A percentile compares a stretch with the other conserved stretches of the same genome.
phyloP scores from a whole-genome alignment of 2,888 invertebrate genomes.

The Cephus pygmeus region DNA sequence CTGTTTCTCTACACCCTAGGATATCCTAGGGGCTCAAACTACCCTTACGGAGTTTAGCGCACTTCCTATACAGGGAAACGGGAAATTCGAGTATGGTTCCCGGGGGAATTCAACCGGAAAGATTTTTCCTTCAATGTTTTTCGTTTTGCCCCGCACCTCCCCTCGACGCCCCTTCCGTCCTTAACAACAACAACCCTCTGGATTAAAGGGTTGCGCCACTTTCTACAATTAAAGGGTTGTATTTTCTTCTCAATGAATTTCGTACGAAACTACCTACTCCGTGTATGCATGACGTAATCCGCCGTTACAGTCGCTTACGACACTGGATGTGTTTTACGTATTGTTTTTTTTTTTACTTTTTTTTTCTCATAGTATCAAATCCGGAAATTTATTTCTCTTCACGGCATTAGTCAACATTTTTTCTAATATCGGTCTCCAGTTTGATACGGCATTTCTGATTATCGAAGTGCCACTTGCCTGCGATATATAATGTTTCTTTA shows the following conservation, averaged over 20 bases:
- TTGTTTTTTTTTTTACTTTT: neutral
- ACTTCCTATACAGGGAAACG: neutral
- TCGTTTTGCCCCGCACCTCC: neutral
- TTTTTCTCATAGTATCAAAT: neutral
- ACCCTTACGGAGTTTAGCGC: neutral
- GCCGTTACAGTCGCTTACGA: neutral
- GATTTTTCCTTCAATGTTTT: neutral
- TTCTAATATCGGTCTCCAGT: neutral
- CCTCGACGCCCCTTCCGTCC: neutral
- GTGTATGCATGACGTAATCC: neutral
- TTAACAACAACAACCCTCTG: neutral
- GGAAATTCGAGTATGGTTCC: neutral
- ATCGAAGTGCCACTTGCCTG: neutral
- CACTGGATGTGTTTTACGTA: neutral
- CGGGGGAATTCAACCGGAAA: neutral
- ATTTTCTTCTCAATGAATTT: neutral
- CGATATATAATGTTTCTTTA: neutral
- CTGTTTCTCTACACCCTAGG: neutral
- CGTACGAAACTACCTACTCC: neutral
- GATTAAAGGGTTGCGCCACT: neutral
- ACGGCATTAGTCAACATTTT: neutral
- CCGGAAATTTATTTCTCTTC: neutral
- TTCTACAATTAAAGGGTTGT: neutral
- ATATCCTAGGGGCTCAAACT: neutral
- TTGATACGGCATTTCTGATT: neutral